Base-by-base conservation (phyloP, 2,888 invertebrate species). In the Boloria selene region DNA sequence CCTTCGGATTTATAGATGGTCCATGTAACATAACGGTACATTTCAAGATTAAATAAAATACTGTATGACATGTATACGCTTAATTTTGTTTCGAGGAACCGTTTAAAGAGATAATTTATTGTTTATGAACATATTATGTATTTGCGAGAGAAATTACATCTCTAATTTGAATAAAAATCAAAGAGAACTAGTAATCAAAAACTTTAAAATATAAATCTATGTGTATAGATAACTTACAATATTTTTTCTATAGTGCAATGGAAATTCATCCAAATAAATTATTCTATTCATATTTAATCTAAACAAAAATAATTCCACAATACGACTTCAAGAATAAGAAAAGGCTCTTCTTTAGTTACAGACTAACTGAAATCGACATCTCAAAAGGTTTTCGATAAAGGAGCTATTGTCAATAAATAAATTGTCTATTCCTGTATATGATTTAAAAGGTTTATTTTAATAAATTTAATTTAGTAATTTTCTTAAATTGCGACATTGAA, bases 301-400 rank as follows among this genome's bases (percentile, higher is more conserved):
- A 10, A 38, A 38, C 10, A 38, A 10, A 38, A 38, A 17, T 55
- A 55, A 14, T 10, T 7, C 22, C 18, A 55, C 18, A 56, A 6
- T 22, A n/a, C 44, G 18, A 44, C 55, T 56, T 44, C 10, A 47
- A 59, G 31, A 59, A 59, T 59, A 49, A 49, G 31, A 59, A 59
- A 59, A 45, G 16, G 26, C 58, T 31, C n/a, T n/a, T 47, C 47
- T 45, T 31, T 49, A 59, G 26, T 16, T 26, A 45, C 31, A 45
- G 58, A 59, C 16, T 58, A 55, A 56, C 58, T 45, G 47, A 49
- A 59, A 45, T 59, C 31, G 47, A 59, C 47, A 59, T 47, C 49
- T 59, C 58, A 59, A 59, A 47, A 45, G 45, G 31, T 59, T 47
- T 47, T 49, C 26, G 26, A 59, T 45, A 49, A 59, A 59, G 47